phyloP scores from a whole-genome alignment of 2,797 vertebrate genomes.

The Gallinago solitaria region DNA sequence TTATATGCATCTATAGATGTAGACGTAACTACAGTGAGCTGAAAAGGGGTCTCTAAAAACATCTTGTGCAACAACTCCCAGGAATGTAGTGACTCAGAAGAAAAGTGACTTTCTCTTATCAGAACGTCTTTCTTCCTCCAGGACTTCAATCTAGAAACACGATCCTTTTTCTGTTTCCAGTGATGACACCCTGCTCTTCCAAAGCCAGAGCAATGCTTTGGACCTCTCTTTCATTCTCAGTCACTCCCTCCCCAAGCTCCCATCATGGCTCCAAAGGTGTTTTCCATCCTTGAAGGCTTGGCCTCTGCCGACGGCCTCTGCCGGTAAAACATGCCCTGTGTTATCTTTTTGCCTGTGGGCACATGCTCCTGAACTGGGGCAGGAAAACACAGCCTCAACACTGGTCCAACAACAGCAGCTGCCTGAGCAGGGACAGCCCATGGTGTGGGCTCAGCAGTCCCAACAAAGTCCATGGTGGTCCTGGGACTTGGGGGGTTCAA shows the following conservation, averaged over 20 bases:
- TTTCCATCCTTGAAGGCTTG: not conserved
- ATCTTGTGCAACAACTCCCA: not conserved
- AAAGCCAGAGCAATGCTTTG: not conserved
- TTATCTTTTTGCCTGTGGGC: slow-evolving; percentile 14
- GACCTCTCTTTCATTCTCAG: not conserved
- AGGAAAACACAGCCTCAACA: not conserved
- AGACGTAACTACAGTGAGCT: not conserved
- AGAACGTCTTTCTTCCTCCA: not conserved
- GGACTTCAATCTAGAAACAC: not conserved
- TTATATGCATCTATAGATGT: not conserved
- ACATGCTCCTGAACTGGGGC: not conserved
- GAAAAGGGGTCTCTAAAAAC: slow-evolving; percentile 27
- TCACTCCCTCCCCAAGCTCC: not conserved
- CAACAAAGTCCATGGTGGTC: not conserved
- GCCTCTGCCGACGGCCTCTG: not conserved
- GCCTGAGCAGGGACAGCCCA: not conserved
- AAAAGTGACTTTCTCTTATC: slow-evolving; percentile 30
- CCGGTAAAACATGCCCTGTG: not conserved
- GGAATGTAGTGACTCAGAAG: slow-evolving; percentile 61
- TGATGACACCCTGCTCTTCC: not conserved
- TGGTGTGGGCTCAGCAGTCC: rapidly evolving
- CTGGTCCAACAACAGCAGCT: not conserved
- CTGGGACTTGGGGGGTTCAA: not conserved
- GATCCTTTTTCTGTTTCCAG: not conserved
- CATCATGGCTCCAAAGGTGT: not conserved